Evolutionary conservation across 2,888 invertebrate species (phyloP).

Genomic region (Synergus japonicus): DNA sequence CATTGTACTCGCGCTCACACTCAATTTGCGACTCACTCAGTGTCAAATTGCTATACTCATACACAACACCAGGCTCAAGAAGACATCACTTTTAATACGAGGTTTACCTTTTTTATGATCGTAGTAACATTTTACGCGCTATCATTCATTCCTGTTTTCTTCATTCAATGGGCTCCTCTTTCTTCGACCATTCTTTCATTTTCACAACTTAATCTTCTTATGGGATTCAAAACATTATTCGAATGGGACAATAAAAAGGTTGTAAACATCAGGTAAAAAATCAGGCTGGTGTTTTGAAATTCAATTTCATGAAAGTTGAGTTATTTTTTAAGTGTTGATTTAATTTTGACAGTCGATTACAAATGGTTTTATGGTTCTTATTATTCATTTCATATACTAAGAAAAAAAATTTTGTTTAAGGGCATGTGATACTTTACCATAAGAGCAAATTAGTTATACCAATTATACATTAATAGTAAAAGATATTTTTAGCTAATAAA

Average conservation of each 20-base stretch:
- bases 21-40: background rate
- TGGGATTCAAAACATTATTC: slow-evolving; percentile 10
- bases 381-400: background rate
- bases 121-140: slow-evolving; percentile 20
- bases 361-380: background rate
- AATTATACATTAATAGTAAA: no score
- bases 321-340: background rate
- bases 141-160: slow-evolving; percentile 15
- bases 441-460: no score
- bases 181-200: slow-evolving; percentile 24
- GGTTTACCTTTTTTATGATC: slow-evolving; percentile 18
- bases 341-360: background rate
- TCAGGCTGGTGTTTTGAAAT: background rate
- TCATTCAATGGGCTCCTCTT: slow-evolving; percentile 14
- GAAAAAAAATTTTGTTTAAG: no score
- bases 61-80: slow-evolving; percentile 18
- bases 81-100: slow-evolving; percentile 37
- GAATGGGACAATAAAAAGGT: background rate
- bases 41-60: slow-evolving; percentile 21
- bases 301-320: background rate
- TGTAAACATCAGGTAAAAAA: background rate
- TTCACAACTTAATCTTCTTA: slow-evolving; percentile 36
- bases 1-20: background rate
- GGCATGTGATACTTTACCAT: no score
- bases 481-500: no score